phyloP scores from a whole-genome alignment of 2,797 vertebrate genomes.

The Naso thynnoides region DNA sequence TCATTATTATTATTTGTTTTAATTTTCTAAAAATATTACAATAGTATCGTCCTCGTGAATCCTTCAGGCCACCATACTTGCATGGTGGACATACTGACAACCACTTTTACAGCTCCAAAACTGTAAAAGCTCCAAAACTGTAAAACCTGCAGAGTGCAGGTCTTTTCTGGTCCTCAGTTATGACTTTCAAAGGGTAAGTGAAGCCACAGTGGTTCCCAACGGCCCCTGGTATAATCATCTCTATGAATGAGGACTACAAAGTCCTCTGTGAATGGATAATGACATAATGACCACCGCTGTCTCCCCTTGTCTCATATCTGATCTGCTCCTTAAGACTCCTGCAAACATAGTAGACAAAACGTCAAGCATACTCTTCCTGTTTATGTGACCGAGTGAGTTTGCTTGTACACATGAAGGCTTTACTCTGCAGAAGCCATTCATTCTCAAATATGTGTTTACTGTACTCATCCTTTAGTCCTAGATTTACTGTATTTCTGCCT shows the following conservation, averaged over 20 bases:
- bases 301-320: conserved; percentile 66
- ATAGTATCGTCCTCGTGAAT: too few relatives aligned
- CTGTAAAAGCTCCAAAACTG: background rate
- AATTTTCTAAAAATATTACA: too few relatives aligned
- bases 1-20: too few relatives aligned
- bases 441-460: background rate
- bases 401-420: conserved; percentile 4
- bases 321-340: conserved; percentile 51
- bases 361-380: conserved; percentile 67
- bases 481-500: background rate
- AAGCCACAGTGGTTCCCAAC: conserved; percentile 4
- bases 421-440: background rate
- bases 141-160: background rate
- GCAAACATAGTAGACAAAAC: conserved; percentile 32
- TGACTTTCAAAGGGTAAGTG: background rate
- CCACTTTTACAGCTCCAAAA: background rate
- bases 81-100: background rate
- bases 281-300: conserved; percentile 51
- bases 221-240: conserved; percentile 14
- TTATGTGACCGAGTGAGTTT: conserved; percentile 31
- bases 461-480: background rate
- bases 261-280: conserved; percentile 62
- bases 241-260: conserved; percentile 51
- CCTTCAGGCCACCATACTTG: too few relatives aligned
- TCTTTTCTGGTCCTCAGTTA: conserved; percentile 8